Base-by-base conservation (phyloP, 1,140 invertebrate genomes). In the Zaprionus capensis region DNA sequence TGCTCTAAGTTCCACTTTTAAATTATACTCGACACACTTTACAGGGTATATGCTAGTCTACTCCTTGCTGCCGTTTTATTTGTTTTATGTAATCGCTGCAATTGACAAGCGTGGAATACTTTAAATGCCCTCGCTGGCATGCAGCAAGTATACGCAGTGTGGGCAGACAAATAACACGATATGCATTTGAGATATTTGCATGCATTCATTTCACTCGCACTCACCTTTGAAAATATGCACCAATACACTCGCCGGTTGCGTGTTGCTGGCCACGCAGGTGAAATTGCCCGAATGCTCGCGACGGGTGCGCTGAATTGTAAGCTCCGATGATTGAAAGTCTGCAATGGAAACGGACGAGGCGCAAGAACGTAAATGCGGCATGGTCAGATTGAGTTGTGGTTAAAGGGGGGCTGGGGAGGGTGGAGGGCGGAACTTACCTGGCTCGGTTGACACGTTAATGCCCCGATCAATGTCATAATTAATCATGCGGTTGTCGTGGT, bases 401-500 rank as follows among this genome's bases (percentile, higher is more conserved):
- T 46, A n/a, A 14, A 3, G 4, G 55, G 55, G 71, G 57, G 26
- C 17, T 26, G 56, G 17, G 22, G 53, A 49, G 12, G 9, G 11
- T 46, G 28, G 20, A 12, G 20, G 5, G 24, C 24, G 2, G 7
- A 17, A 5, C 80, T 90, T 72, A 93, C 92, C 92, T 86, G 92
- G 88, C 46, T 96, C 95, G 20, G 95, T 95, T 77, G 95, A 96
- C 38, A 96, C 97, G 85, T 97, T 97, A 78, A 97, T 96, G 38
- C 96, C 97, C 63, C 96, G 94, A 94, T 96, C 96, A 63, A 95
- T 94, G 93, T 98, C 97, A 92, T 97, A 98, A 93, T 97, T 98
- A 92, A 98, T 97, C 96, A 98, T 97, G 67, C 96, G 94, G 81
- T 96, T 96, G 91, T 97, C 97, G 93, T 98, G 97, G 93, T 97